Percentiles rank a stretch among this genome's conserved stretches.
Conservation (phyloP, 2,113 vertebrate species). For the Falco punctatus region DNA sequence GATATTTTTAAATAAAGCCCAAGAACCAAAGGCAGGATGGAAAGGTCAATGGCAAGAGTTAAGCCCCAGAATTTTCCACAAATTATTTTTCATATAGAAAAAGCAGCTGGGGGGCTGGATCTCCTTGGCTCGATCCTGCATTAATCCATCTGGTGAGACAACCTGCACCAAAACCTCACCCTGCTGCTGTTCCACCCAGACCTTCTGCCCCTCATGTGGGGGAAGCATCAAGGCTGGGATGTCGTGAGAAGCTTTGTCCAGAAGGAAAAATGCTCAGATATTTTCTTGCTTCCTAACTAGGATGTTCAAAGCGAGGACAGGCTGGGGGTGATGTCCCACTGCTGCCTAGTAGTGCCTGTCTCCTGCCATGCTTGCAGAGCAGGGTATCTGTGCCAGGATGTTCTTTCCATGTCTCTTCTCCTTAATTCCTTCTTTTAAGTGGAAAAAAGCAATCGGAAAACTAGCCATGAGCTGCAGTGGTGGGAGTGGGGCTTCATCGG, state of each 20-base stretch:
- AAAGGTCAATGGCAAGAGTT: background rate
- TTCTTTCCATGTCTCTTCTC: background rate
- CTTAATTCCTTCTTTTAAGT: background rate
- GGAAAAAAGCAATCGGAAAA: background rate
- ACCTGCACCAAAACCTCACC: background rate
- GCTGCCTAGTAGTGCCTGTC: background rate
- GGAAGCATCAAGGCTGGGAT: background rate
- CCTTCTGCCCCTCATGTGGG: background rate
- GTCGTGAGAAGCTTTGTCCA: background rate
- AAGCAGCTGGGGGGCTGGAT: background rate
- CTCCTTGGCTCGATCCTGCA: background rate
- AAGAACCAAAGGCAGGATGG: background rate
- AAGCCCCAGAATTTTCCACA: background rate
- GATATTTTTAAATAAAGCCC: background rate
- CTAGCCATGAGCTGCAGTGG: background rate
- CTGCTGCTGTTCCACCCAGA: background rate
- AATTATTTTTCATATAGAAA: background rate
- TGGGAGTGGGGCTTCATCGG: background rate
- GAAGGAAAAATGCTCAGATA: background rate
- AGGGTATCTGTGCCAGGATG: background rate
- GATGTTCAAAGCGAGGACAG: rapidly evolving
- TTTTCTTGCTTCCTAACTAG: background rate
- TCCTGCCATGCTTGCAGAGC: background rate
- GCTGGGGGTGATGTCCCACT: background rate
- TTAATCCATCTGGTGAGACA: background rate